phyloP scores from a whole-genome alignment of 2,888 invertebrate genomes.

The Embidobia sp. region DNA sequence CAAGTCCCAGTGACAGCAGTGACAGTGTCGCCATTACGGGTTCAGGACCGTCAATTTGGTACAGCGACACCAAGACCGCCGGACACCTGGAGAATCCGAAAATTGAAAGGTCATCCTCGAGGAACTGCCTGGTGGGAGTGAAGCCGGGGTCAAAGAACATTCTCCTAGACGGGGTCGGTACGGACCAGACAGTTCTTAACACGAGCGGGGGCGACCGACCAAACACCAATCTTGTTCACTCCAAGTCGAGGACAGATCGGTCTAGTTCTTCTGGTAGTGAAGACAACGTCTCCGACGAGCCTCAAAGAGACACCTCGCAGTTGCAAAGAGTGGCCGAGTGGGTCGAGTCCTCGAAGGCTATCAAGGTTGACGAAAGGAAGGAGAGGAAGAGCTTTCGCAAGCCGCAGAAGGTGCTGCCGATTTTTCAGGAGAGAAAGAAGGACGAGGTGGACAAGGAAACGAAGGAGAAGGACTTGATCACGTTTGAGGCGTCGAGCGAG shows the following conservation, averaged over 20 bases:
- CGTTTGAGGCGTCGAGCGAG: slow-evolving; percentile 75
- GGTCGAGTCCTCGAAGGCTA: slow-evolving; percentile 49
- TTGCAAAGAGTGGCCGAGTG: slow-evolving; percentile 87
- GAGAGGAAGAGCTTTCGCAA: slow-evolving; percentile 29
- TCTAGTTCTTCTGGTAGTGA: slow-evolving; percentile 77
- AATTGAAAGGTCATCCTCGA: slow-evolving; percentile 81
- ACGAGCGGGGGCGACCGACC: slow-evolving; percentile 80
- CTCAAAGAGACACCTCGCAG: slow-evolving; percentile 79
- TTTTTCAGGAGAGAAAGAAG: slow-evolving; percentile 12
- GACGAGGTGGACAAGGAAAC: not conserved
- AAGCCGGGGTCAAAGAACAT: slow-evolving; percentile 91
- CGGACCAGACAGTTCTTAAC: slow-evolving; percentile 88
- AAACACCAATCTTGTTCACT: slow-evolving; percentile 77
- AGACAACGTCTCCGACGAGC: slow-evolving; percentile 71
- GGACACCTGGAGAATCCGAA: slow-evolving; percentile 2
- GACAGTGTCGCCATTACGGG: slow-evolving; percentile 79
- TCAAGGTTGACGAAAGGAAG: slow-evolving; percentile 14
- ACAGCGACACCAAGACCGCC: slow-evolving; percentile 71
- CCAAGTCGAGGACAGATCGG: slow-evolving; percentile 71
- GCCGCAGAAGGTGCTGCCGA: slow-evolving; percentile 36
- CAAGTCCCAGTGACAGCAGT: slow-evolving; percentile 78
- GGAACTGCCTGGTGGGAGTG: slow-evolving; percentile 89
- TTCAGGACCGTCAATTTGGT: slow-evolving; percentile 79
- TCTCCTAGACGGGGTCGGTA: slow-evolving; percentile 89
- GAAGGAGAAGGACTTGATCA: slow-evolving; percentile 67